phyloP scores from a whole-genome alignment of 1,140 invertebrate genomes.

The Papilio polyxenes region DNA sequence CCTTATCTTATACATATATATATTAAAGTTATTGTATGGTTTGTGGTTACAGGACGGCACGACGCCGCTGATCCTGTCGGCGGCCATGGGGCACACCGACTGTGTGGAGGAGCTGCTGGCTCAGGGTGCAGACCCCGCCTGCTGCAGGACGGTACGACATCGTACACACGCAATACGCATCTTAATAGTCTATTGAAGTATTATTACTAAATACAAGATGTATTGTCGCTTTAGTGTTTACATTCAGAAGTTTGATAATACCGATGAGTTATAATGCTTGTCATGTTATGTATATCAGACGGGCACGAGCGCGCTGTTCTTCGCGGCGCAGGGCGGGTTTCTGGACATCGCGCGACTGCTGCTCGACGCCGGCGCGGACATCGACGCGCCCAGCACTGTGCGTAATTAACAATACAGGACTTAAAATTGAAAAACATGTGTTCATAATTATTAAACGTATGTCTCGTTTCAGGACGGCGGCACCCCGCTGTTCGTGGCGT shows the following conservation, averaged over 20 bases:
- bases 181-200: too few species aligned
- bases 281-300: conserved; percentile 82
- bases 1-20: too few species aligned
- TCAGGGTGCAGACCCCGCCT: conserved; percentile 93
- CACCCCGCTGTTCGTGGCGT: conserved; percentile 94
- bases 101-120: conserved; percentile 92
- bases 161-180: not conserved
- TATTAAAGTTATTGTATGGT: not conserved
- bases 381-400: conserved; percentile 91
- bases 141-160: conserved; percentile 86
- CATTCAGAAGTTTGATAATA: not conserved
- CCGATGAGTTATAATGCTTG: not conserved
- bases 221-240: too few species aligned
- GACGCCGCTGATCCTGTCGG: conserved; percentile 93
- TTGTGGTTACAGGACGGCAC: conserved; percentile 90
- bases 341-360: conserved; percentile 89
- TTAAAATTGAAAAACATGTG: not conserved
- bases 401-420: conserved; percentile 56
- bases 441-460: not conserved
- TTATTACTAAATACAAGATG: too few species aligned
- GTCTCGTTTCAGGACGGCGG: conserved; percentile 90
- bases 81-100: conserved; percentile 92
- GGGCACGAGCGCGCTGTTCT: conserved; percentile 94
- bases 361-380: conserved; percentile 87
- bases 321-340: conserved; percentile 94